Base-by-base conservation (phyloP, 2,888 invertebrate species). In the Junonia oenone region DNA sequence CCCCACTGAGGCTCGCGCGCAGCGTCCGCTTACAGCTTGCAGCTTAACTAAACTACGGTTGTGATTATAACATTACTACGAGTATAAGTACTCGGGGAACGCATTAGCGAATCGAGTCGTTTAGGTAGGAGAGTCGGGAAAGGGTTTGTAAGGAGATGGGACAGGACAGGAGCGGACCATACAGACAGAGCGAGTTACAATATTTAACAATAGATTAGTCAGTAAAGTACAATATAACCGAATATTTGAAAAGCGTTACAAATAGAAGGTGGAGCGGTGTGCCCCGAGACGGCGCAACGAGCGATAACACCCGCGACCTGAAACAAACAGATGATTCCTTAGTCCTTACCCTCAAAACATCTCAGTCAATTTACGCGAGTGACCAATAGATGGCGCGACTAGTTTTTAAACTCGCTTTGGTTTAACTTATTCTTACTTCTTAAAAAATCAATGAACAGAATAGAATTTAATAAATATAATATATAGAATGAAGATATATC, bases 241-340 rank as follows among this genome's bases (percentile, higher is more conserved):
- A 71, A 66, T 61, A 67, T 64, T 66, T 66, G 58, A 66, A 66
- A 68, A 68, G 68, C 69, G 61, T 65, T 67, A 64, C 63, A 65
- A 61, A 65, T 61, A 63, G 63, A 64, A 57, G 63, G 62, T 58
- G 61, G 63, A 60, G 64, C 64, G 64, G 62, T 64, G 63, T 59
- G 70, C 65, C 70, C 67, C 71, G 61, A 63, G 67, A 60, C 65
- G 61, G 67, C 68, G 66, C 55, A 56, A 56, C 59, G 64, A 62
- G 67, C 65, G 63, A 65, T 61, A 62, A 59, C 63, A 64, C 64
- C 62, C 63, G 66, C 65, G 69, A 76, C 76, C 83, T 82, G 78
- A 9, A 72, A 72, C 50, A 54, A n/a, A n/a, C n/a, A n/a, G n/a
- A n/a, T n/a, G n/a, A n/a, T n/a, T n/a, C n/a, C n/a, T n/a, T n/a